Evolutionary conservation across 2,113 vertebrate species (phyloP).

Genomic region (Vidua chalybeata): DNA sequence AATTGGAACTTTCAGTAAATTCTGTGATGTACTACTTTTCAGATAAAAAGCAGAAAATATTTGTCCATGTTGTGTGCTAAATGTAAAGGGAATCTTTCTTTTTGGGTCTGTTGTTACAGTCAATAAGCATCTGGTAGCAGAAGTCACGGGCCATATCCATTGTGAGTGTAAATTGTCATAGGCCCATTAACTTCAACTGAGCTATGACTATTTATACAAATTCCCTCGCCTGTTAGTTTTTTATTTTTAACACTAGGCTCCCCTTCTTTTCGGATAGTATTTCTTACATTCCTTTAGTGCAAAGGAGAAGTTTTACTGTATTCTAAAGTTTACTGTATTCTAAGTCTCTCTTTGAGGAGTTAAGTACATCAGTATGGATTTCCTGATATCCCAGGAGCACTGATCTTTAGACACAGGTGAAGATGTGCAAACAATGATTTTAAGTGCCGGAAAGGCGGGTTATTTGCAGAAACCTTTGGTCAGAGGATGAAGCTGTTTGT

Average conservation of each 20-base stretch:
- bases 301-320: neutral
- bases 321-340: neutral
- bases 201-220: constrained; percentile 45
- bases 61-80: neutral
- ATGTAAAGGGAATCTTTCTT: neutral
- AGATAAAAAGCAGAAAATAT: neutral
- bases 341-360: neutral
- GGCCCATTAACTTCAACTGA: constrained; percentile 36
- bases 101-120: neutral
- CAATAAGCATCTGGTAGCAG: neutral
- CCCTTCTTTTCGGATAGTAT: neutral
- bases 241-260: neutral
- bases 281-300: neutral
- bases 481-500: neutral
- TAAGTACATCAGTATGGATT: neutral
- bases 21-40: neutral
- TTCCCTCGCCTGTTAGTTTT: neutral
- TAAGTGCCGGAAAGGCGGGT: neutral
- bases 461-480: neutral
- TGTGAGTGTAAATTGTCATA: constrained; percentile 34
- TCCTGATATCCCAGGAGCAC: neutral
- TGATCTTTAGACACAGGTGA: neutral
- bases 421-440: neutral
- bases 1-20: neutral
- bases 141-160: neutral